Evolutionary conservation across 2,113 vertebrate species (phyloP), one percentile per base, ranked within the genome.

Genomic region (Fulica atra): DNA sequence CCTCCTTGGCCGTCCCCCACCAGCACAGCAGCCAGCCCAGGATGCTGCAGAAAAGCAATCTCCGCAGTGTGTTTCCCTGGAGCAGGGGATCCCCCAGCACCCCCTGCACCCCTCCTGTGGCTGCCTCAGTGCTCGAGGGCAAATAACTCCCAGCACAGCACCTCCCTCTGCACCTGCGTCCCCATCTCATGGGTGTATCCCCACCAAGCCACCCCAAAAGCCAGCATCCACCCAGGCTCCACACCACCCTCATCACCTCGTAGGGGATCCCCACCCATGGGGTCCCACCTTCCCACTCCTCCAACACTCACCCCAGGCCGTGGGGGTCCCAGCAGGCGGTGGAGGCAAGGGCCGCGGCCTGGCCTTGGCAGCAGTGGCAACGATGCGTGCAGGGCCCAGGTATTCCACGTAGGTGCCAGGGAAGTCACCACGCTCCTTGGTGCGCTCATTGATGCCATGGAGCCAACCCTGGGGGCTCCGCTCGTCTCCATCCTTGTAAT

Each of bases 341-440:
- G 94, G 96, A 4, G 98, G 98, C 40, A 98, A 79, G 7, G 98
- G 98, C 83, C 98, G 97, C 17, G 97, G 86, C 95, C 98, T 98
- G 81, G 98, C 88, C 89, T 98, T 99, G 24, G 89, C 3, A 23
- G 73, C 28, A 3, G 94, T 0, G 16, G 93, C 36, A 36, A 92
- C 82, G 11, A 94, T 19, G n/a, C 96, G 96, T 18, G 97, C 11
- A 4, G 94, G 97, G 24, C 98, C 98, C 38, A 98, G 95, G 66
- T 98, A 98, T 93, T 99, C 98, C 97, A 98, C 98, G 92, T 98
- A 99, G 33, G 98, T 98, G 89, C 98, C 98, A 1, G 98, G 98
- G 72, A 99, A 98, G 97, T 98, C 92, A 2, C 98, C 98, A 14
- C 97, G 97, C 87, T 99, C 98, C 93, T 98, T 98, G 97, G 98